A percentile compares a stretch with the other conserved stretches of the same genome.
These are phyloP conservation scores for Pseudomyrmex concolor DNA, from an alignment of 1,140 invertebrate species.

Conservation along the genomic window DNA sequence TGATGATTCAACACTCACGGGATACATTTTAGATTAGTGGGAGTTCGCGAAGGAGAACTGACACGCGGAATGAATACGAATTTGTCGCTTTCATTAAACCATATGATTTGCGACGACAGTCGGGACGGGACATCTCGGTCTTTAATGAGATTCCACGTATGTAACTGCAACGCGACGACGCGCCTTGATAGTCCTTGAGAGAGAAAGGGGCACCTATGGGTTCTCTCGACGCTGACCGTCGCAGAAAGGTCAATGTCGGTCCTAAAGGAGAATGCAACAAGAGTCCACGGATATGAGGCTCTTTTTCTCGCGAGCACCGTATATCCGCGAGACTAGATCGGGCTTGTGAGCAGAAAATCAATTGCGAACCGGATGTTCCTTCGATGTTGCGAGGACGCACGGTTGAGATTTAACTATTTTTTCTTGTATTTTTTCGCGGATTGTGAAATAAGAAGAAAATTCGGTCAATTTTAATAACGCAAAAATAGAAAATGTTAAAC, in stretches of 20 bases:
- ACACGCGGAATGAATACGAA: constrained; percentile 62
- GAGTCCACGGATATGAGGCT: constrained; percentile 42
- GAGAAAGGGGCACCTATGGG: constrained; percentile 38
- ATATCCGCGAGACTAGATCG: constrained; percentile 41
- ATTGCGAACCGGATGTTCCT: constrained; percentile 55
- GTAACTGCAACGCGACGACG: constrained; percentile 50
- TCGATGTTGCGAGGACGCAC: not conserved
- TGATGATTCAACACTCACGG: not conserved
- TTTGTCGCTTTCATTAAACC: constrained; percentile 69
- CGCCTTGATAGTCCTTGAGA: constrained; percentile 61
- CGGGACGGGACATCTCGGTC: constrained; percentile 37
- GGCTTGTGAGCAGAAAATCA: constrained; percentile 45
- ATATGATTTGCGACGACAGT: constrained; percentile 68
- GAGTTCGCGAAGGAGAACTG: constrained; percentile 15
- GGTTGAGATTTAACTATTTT: not conserved
- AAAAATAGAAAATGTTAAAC: too few relatives aligned
- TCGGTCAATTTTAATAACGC: too few relatives aligned
- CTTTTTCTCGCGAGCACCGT: constrained; percentile 10
- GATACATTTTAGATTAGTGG: not conserved
- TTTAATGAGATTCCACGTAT: constrained; percentile 66
- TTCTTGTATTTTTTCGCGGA: not conserved
- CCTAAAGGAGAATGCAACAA: constrained; percentile 44
- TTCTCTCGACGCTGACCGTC: constrained; percentile 24
- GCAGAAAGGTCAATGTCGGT: constrained; percentile 64
- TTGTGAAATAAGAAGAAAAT: not conserved